Percentiles rank a stretch among this genome's conserved stretches.
phyloP scores from a whole-genome alignment of 2,797 vertebrate genomes.

The Centropyge bicolor region DNA sequence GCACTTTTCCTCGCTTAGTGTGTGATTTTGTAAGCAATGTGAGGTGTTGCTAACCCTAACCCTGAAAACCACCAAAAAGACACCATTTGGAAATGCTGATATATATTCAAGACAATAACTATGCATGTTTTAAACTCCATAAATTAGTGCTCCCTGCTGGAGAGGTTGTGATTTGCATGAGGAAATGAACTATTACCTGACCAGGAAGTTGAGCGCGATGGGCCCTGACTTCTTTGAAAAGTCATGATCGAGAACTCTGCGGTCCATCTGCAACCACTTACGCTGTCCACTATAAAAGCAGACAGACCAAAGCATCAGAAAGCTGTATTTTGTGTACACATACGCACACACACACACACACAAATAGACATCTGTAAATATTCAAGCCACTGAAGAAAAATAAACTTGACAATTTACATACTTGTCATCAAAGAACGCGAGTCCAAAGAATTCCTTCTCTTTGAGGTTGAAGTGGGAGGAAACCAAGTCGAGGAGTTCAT shows the following conservation, averaged over 20 bases:
- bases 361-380: not conserved
- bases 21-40: not conserved
- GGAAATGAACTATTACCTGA: constrained; percentile 87
- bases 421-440: constrained; percentile 95
- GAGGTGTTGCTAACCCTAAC: too few species aligned
- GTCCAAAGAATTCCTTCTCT: constrained; percentile 99
- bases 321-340: not conserved
- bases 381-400: constrained; percentile 6
- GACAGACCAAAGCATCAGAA: constrained; percentile 34
- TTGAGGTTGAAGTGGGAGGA: constrained; percentile 99
- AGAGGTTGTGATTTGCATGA: constrained; percentile 30
- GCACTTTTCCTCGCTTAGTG: not conserved
- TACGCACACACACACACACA: not conserved
- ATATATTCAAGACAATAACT: not conserved
- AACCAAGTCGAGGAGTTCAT: constrained; percentile 96
- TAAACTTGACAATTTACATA: constrained; percentile 80
- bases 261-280: constrained; percentile 97
- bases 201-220: constrained; percentile 91
- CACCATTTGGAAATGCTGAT: not conserved
- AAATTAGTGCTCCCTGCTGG: constrained; percentile 72
- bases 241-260: constrained; percentile 96
- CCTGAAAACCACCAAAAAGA: not conserved
- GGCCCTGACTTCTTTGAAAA: constrained; percentile 94
- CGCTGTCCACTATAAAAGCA: constrained; percentile 90
- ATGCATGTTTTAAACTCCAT: not conserved